Evolutionary conservation across 1,140 invertebrate genomes (phyloP).

Genomic region (Subanguina moxae): DNA sequence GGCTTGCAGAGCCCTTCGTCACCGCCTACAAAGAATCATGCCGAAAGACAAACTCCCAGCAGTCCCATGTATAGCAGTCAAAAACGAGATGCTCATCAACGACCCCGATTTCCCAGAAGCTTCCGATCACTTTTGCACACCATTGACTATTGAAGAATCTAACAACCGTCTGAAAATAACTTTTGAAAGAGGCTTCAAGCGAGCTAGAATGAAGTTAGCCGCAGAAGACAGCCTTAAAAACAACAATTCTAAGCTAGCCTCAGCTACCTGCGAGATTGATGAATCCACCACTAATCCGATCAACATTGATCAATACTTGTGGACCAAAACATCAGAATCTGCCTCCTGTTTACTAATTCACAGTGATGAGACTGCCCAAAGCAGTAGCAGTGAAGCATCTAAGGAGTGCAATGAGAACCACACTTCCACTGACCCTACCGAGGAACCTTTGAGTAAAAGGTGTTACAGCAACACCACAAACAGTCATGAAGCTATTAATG

Average conservation of each 20-base stretch:
- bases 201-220: slow-evolving; percentile 48
- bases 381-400: slow-evolving; percentile 13
- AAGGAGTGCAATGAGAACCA: not conserved
- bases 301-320: slow-evolving; percentile 21
- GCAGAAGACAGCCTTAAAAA: slow-evolving; percentile 29
- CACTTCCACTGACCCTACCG: not conserved
- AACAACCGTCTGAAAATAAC: slow-evolving; percentile 47
- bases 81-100: slow-evolving; percentile 49
- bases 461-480: not conserved
- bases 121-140: slow-evolving; percentile 43
- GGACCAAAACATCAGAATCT: slow-evolving; percentile 14
- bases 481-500: no score
- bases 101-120: slow-evolving; percentile 50
- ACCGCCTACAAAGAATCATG: slow-evolving; percentile 43
- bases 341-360: slow-evolving; percentile 1
- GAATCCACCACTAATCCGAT: slow-evolving; percentile 14
- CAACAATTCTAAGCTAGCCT: not conserved
- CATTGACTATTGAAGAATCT: slow-evolving; percentile 45
- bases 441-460: not conserved
- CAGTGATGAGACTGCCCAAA: slow-evolving; percentile 1
- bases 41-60: slow-evolving; percentile 45
- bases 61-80: slow-evolving; percentile 47
- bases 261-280: slow-evolving; percentile 21
- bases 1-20: slow-evolving; percentile 46
- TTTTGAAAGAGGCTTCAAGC: slow-evolving; percentile 45